Conservation (phyloP, 2,888 invertebrate species). For the Drosophila acutilabella region DNA sequence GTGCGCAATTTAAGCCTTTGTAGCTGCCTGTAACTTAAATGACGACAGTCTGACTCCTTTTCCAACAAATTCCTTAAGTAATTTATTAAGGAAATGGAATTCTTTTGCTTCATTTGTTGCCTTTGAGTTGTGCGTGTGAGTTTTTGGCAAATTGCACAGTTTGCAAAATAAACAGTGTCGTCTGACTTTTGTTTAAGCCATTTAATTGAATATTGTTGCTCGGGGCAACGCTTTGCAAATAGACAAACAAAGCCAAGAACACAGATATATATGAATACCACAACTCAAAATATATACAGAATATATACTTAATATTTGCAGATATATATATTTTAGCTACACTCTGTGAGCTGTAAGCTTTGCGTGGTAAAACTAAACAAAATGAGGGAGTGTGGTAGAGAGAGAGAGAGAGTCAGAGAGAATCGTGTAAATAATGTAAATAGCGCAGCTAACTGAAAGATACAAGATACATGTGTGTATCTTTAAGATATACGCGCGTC, state of each 20-base stretch:
- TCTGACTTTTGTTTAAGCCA: constrained; percentile 50
- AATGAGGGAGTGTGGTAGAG: constrained; percentile 24
- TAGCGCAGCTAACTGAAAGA: constrained; percentile 17
- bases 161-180: constrained; percentile 43
- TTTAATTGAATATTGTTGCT: constrained; percentile 64
- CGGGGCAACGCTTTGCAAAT: constrained; percentile 46
- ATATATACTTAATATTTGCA: not conserved
- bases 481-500: constrained; percentile 27
- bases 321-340: not conserved
- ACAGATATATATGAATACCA: constrained; percentile 21
- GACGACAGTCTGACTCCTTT: too few relatives aligned
- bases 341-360: constrained; percentile 2
- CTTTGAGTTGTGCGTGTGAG: not conserved
- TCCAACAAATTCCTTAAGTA: not conserved
- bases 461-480: constrained; percentile 38
- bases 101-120: not conserved
- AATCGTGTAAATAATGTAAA: constrained; percentile 49
- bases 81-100: not conserved
- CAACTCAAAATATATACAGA: not conserved
- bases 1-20: too few relatives aligned
- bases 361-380: constrained; percentile 49
- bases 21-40: too few relatives aligned
- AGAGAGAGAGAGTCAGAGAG: constrained; percentile 40
- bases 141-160: constrained; percentile 33
- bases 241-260: constrained; percentile 9